phyloP scores from a whole-genome alignment of 2,797 vertebrate species.

The Nannoperca australis region DNA sequence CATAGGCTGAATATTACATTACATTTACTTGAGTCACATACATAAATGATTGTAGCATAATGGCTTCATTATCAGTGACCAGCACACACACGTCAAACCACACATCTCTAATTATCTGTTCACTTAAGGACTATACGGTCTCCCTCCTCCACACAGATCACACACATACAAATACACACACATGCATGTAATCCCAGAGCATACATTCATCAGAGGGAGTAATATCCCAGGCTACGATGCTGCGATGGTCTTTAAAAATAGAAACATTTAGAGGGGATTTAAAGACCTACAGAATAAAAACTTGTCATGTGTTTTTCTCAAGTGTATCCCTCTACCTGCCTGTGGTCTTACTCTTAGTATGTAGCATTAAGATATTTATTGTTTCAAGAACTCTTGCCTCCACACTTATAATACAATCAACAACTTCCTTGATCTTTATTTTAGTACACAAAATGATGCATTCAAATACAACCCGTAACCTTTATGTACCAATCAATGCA shows the following conservation, averaged over 20 bases:
- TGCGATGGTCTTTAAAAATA: constrained; percentile 35
- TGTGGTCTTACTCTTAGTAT: background rate
- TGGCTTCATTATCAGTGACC: constrained; percentile 70
- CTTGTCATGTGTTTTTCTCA: constrained; percentile 14
- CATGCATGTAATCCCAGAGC: constrained; percentile 25
- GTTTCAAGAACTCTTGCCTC: background rate
- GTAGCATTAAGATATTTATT: background rate
- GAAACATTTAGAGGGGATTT: constrained; percentile 21
- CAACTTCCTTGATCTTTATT: constrained; percentile 16
- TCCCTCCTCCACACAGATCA: background rate
- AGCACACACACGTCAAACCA: constrained; percentile 53
- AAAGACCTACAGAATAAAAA: constrained; percentile 17
- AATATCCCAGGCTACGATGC: constrained; percentile 18
- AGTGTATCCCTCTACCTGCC: background rate
- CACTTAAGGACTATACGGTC: constrained; percentile 27
- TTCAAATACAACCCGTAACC: constrained; percentile 23
- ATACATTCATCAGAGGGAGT: constrained; percentile 37
- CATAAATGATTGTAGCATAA: constrained; percentile 56
- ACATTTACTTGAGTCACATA: constrained; percentile 47
- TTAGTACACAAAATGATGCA: constrained; percentile 21
- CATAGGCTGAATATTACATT: constrained; percentile 45
- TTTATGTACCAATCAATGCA: constrained; percentile 32
- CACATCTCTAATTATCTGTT: constrained; percentile 51
- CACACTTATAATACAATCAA: background rate
- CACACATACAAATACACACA: constrained; percentile 18